Base-by-base conservation (phyloP, 2,888 invertebrate species). In the Drosophila birchii region DNA sequence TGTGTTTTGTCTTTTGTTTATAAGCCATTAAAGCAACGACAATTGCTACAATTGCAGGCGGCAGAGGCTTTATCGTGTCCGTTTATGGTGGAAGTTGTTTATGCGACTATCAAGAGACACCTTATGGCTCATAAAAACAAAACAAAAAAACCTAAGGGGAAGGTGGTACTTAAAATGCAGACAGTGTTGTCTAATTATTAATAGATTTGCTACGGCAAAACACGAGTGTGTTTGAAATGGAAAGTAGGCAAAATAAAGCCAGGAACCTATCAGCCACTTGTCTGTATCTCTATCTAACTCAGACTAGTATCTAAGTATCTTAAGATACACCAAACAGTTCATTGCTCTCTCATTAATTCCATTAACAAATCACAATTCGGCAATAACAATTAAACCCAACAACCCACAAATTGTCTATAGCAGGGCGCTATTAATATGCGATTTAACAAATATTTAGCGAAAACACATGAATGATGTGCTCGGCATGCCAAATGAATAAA, bases 391-490 rank as follows among this genome's bases (percentile, higher is more conserved):
- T 74, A 74, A 32, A 55, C 61, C 43, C 71, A 67, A 54, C 61
- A 55, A 43, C 34, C 67, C 45, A 58, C 67, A 75, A 60, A 78
- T 80, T 84, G 78, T 75, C 78, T 76, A 86, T 80, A 86, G 72
- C 72, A 77, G 86, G 81, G 89, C 86, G 90, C 84, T 89, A 90
- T 91, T 91, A 90, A 91, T 91, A 87, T 89, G 90, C 90, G 83
- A 90, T 91, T 91, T 89, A 90, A 90, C 91, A 91, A 88, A 90
- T 89, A 90, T 90, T 91, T 91, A 91, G 89, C 87, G 84, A 88
- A 86, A 88, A 86, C 82, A 86, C 86, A 76, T 64, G 79, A 70
- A 60, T 59, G 75, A 84, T 78, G 76, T 78, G 76, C 49, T 56
- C 67, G 75, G 90, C 78, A 90, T 90, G 79, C 79, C 73, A 78